phyloP scores from a whole-genome alignment of 92 coral and sea anemone genomes.

The Epizoanthus illoricatus region DNA sequence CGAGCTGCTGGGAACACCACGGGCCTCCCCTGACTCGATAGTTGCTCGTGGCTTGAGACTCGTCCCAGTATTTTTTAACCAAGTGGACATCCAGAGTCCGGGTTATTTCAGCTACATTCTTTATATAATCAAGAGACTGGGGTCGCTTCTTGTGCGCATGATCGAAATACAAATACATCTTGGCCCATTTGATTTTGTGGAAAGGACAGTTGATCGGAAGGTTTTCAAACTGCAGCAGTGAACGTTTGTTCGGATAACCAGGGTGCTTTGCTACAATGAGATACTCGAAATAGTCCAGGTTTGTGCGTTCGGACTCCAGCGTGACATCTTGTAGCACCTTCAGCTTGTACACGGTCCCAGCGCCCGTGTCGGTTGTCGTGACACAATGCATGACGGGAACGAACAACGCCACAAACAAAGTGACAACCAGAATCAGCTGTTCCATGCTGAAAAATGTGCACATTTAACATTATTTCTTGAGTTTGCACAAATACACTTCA shows the following conservation, averaged over 20 bases:
- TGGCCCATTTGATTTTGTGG: slow-evolving; percentile 31
- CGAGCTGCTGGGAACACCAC: slow-evolving; percentile 49
- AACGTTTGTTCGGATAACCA: slow-evolving; percentile 48
- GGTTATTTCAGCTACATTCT: slow-evolving; percentile 38
- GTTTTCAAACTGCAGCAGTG: slow-evolving; percentile 41
- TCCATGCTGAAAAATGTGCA: slow-evolving; percentile 16
- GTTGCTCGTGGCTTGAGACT: slow-evolving; percentile 54
- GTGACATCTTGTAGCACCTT: slow-evolving; percentile 47
- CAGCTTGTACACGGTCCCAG: slow-evolving; percentile 29
- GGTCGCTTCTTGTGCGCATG: slow-evolving; percentile 52
- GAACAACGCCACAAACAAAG: slow-evolving; percentile 5
- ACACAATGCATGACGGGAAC: slow-evolving; percentile 23
- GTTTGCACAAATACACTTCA: no score
- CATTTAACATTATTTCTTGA: no score
- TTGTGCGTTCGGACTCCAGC: slow-evolving; percentile 27
- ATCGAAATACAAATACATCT: slow-evolving; percentile 45
- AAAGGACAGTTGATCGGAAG: slow-evolving; percentile 15
- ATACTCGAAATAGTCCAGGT: slow-evolving; percentile 38
- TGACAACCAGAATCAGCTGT: background rate
- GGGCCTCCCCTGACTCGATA: background rate
- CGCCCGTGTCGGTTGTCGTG: slow-evolving; percentile 13
- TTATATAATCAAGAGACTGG: slow-evolving; percentile 15
- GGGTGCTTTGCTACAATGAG: slow-evolving; percentile 50
- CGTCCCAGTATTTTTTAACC: slow-evolving; percentile 43
- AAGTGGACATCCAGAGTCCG: slow-evolving; percentile 49